Evolutionary conservation across 2,797 vertebrate species (phyloP).

Genomic region (Lateolabrax maculatus): DNA sequence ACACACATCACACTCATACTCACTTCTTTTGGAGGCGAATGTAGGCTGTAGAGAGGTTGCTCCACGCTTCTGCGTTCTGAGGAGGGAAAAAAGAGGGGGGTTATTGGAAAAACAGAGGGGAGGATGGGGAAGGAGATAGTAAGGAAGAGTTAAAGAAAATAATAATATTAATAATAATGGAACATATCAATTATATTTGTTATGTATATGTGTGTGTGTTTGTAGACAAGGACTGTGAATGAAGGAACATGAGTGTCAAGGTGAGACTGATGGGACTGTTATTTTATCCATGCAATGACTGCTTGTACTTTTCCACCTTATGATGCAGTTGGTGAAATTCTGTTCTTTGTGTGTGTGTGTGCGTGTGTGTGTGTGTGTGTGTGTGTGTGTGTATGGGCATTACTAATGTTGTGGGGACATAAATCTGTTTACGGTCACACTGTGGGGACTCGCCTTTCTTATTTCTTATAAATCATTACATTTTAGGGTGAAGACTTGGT

Average conservation of each 20-base stretch:
- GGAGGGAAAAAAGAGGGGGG: background rate
- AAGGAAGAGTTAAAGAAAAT: background rate
- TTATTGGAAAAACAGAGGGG: slow-evolving; percentile 31
- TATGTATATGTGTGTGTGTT: slow-evolving; percentile 1
- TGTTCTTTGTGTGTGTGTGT: background rate
- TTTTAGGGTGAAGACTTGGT: no score
- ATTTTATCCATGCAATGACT: slow-evolving; percentile 1
- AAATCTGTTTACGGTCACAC: no score
- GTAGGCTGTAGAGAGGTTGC: slow-evolving; percentile 96
- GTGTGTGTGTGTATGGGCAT: slow-evolving; percentile 11
- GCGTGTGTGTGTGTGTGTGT: slow-evolving; percentile 4
- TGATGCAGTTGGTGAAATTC: background rate
- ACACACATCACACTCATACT: slow-evolving; percentile 69
- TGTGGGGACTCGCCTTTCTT: no score
- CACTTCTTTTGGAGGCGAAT: slow-evolving; percentile 95
- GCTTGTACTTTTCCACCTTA: slow-evolving; percentile 15
- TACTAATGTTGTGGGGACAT: no score
- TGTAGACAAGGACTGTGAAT: background rate
- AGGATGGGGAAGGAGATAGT: background rate
- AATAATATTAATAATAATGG: background rate
- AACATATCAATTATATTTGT: no score
- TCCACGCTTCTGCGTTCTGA: slow-evolving; percentile 98
- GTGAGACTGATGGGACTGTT: slow-evolving; percentile 11
- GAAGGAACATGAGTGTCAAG: background rate
- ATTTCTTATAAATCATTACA: no score